These are phyloP conservation scores for Vanacampus margaritifer DNA, from an alignment of 2,113 vertebrate species.

Conservation along the genomic window DNA sequence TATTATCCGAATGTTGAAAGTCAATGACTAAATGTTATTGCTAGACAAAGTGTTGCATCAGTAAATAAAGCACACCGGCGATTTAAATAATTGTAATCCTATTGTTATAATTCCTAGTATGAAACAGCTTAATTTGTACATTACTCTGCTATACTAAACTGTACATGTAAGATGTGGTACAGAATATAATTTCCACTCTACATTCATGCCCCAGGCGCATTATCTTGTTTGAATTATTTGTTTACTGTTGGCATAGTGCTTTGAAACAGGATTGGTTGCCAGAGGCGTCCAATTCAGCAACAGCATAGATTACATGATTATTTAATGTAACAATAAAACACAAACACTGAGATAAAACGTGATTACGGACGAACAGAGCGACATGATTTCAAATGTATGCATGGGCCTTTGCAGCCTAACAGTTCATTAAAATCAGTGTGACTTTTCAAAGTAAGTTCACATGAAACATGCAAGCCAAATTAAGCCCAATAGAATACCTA, in stretches of 20 bases:
- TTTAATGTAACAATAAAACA: slow-evolving; percentile 8
- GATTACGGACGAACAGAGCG: no score
- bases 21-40: no score
- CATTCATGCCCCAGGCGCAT: slow-evolving; percentile 2
- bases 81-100: no score
- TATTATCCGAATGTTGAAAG: no score
- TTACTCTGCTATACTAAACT: not conserved
- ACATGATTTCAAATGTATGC: not conserved
- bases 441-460: not conserved
- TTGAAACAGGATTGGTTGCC: slow-evolving; percentile 1
- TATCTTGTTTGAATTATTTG: slow-evolving; percentile 17
- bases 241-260: slow-evolving; percentile 2
- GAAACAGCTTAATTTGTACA: not conserved
- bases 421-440: not conserved
- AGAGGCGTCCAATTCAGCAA: not conserved
- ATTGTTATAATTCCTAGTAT: no score
- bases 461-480: not conserved
- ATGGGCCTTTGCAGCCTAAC: not conserved
- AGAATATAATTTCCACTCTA: slow-evolving; percentile 3
- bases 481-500: not conserved
- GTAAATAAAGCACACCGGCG: no score
- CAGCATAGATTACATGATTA: slow-evolving; percentile 4
- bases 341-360: not conserved
- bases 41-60: no score
- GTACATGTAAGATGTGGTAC: no score